A percentile compares a stretch with the other conserved stretches of the same genome.
Conservation (phyloP, 1,140 invertebrate genomes). For the Campoletis sonorensis region DNA sequence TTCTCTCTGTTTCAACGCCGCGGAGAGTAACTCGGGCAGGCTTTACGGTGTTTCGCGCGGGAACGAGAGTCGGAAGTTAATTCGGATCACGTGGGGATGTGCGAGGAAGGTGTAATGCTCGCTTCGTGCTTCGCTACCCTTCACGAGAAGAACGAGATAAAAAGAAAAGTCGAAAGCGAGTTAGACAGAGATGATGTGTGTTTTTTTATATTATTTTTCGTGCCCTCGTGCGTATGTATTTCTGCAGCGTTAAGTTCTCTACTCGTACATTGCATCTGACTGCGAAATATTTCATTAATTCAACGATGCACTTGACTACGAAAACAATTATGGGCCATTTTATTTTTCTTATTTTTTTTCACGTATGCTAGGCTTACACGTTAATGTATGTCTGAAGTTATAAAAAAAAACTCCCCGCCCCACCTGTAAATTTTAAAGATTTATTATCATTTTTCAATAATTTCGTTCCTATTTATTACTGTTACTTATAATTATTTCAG, state of each 20-base stretch:
- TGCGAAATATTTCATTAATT: not conserved
- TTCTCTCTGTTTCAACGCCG: not conserved
- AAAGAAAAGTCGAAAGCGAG: not conserved
- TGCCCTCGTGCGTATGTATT: not conserved
- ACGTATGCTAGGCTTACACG: no score
- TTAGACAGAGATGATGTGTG: not conserved
- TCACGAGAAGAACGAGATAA: not conserved
- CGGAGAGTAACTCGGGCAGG: not conserved
- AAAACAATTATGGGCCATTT: no score
- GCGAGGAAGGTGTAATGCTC: not conserved
- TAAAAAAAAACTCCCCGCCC: no score
- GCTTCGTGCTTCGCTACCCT: not conserved
- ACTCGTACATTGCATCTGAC: not conserved
- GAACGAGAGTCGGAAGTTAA: constrained; percentile 49
- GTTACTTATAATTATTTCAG: no score
- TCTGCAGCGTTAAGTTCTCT: not conserved
- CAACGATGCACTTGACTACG: no score
- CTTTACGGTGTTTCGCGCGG: constrained; percentile 40
- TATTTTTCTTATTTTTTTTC: no score
- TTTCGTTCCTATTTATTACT: no score
- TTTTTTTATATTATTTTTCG: not conserved
- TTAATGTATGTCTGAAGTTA: no score
- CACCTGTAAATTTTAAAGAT: no score
- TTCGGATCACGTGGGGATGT: constrained; percentile 32
- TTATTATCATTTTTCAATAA: no score